A percentile compares a stretch with the other conserved stretches of the same genome.
Conservation (phyloP, 2,888 invertebrate species). For the Andrena bicolor region DNA sequence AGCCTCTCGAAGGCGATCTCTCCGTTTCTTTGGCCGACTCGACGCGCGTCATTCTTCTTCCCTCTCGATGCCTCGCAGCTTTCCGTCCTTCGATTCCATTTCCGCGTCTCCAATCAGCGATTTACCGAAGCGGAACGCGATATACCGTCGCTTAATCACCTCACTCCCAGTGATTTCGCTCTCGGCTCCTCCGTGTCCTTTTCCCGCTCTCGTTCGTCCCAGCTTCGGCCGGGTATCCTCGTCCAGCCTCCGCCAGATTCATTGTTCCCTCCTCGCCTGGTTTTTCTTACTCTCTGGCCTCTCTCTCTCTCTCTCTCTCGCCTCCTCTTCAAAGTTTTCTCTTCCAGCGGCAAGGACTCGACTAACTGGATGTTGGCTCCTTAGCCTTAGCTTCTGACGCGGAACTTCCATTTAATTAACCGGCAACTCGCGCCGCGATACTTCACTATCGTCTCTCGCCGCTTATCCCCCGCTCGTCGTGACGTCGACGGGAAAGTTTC, state of each 20-base stretch:
- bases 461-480: conserved; percentile 42
- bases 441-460: conserved; percentile 47
- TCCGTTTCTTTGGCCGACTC: conserved; percentile 2
- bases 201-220: neutral
- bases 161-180: conserved; percentile 41
- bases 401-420: conserved; percentile 69
- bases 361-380: conserved; percentile 61
- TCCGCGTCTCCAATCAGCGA: conserved; percentile 55
- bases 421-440: conserved; percentile 58
- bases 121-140: conserved; percentile 62
- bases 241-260: neutral
- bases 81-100: conserved; percentile 50
- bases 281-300: neutral
- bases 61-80: conserved; percentile 4
- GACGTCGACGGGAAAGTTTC: conserved; percentile 42
- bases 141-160: conserved; percentile 61
- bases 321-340: conserved; percentile 35
- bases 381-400: conserved; percentile 51
- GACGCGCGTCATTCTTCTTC: conserved; percentile 4
- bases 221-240: neutral
- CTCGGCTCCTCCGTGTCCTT: conserved; percentile 13
- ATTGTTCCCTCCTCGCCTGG: neutral
- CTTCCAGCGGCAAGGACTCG: conserved; percentile 18
- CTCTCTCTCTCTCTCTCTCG: too few relatives aligned
- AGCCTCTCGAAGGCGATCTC: conserved; percentile 16